These are phyloP conservation scores for Strix aluco DNA, from an alignment of 2,113 vertebrate genomes.

Conservation along the genomic window DNA sequence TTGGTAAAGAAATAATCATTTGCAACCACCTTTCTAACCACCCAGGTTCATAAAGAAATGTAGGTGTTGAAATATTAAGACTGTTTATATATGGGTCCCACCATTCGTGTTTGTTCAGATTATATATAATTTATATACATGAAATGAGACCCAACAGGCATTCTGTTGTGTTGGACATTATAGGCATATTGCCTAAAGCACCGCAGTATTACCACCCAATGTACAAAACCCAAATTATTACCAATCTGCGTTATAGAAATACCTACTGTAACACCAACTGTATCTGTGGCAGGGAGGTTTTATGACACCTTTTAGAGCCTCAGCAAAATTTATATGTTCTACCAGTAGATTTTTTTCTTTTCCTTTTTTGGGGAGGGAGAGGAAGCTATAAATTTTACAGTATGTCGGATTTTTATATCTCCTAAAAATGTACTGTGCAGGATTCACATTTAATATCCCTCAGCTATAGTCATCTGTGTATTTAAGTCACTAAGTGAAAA, in stretches of 20 bases:
- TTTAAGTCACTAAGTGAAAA: conserved; percentile 70
- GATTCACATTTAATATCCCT: conserved; percentile 67
- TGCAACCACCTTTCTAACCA: conserved; percentile 68
- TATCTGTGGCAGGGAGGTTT: conserved; percentile 73
- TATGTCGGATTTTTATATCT: conserved; percentile 73
- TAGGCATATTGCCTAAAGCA: conserved; percentile 48
- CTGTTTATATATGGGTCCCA: conserved; percentile 70
- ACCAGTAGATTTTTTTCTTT: conserved; percentile 48
- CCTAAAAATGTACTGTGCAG: conserved; percentile 70
- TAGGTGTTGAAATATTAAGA: conserved; percentile 72
- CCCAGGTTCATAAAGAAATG: conserved; percentile 61
- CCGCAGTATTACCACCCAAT: conserved; percentile 58
- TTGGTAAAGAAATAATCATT: conserved; percentile 82
- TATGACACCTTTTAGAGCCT: conserved; percentile 75
- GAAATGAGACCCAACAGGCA: conserved; percentile 71
- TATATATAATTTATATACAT: conserved; percentile 67
- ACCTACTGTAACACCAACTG: conserved; percentile 66
- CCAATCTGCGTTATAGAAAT: conserved; percentile 64
- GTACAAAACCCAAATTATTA: conserved; percentile 73
- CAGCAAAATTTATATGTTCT: conserved; percentile 74
- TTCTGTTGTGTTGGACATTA: conserved; percentile 66
- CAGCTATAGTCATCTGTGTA: conserved; percentile 60
- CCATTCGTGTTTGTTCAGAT: conserved; percentile 66
- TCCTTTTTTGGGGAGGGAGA: conserved; percentile 8
- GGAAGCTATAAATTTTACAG: conserved; percentile 75